Evolutionary conservation across 2,797 vertebrate species (phyloP).

Genomic region (Triplophysa yarkandensis): DNA sequence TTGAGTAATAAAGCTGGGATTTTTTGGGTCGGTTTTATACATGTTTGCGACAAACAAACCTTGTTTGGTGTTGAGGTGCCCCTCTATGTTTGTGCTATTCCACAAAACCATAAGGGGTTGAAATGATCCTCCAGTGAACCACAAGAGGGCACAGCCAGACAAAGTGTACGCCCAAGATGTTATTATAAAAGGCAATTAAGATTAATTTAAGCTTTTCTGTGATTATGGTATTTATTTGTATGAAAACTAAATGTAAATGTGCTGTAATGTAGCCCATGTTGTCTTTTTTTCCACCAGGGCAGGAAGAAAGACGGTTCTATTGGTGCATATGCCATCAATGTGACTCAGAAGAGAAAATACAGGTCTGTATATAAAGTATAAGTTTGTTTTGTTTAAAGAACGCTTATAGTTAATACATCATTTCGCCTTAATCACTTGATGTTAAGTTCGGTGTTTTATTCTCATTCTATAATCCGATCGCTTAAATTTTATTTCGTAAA

Average conservation of each 20-base stretch:
- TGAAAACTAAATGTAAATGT: not conserved
- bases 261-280: not conserved
- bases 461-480: not conserved
- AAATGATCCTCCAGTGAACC: conserved; percentile 51
- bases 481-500: not conserved
- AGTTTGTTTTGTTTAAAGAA: not conserved
- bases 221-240: not conserved
- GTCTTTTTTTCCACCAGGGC: conserved; percentile 75
- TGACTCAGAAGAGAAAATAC: conserved; percentile 95
- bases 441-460: not conserved
- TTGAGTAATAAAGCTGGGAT: not conserved
- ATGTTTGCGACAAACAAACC: not conserved
- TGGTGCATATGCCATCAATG: conserved; percentile 89
- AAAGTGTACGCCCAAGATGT: not conserved
- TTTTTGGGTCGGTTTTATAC: not conserved
- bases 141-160: conserved; percentile 65
- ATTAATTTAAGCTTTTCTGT: not conserved
- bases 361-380: conserved; percentile 73
- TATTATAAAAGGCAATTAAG: not conserved
- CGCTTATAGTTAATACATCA: not conserved
- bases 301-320: conserved; percentile 87
- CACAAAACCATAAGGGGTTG: not conserved
- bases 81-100: not conserved
- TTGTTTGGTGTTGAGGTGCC: not conserved
- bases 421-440: not conserved